Evolutionary conservation across 2,113 vertebrate species (phyloP), one percentile per base, ranked within the genome.

Genomic region (Amazona vittata): DNA sequence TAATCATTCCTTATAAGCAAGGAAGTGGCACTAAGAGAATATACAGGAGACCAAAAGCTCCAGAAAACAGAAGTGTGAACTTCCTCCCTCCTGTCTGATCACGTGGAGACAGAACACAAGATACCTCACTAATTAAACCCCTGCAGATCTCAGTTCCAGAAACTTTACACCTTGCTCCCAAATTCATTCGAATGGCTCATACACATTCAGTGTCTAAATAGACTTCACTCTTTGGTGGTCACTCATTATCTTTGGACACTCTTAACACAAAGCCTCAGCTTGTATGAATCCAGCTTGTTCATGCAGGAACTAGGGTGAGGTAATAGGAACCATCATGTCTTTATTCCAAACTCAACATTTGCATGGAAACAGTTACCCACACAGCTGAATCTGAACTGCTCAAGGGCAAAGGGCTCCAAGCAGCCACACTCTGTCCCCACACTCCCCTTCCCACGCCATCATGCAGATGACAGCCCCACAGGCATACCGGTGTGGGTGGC

Each of bases 401-500:
- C 41, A 24, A 11, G 50, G 35, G 9, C 28, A 31, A 50, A 47
- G 46, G n/a, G n/a, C 33, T 83, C 6, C 0, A 11, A 26, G 26
- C 28, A 53, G 67, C 63, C 75, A 25, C 21, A 4, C 17, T 14
- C 46, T 35, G 41, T 15, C 9, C 47, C 77, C 37, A 8, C 1
- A 5, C n/a, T 22, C 52, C 20, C 13, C 49, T 59, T 52, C 85
- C 39, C 82, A 64, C 10, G 35, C 35, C 69, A 6, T 4, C 47
- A 0, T 1, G 24, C 1, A 14, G 19, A 10, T 4, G 18, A 31
- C n/a, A 31, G 9, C 50, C 44, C 46, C 4, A 0, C 49, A 78
- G 14, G 16, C 92, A 2, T 94, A 99, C 98, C 95, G 41, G 81
- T 1, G 93, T 44, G 15, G 97, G 97, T 4, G 91, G 92, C 41